Conservation (phyloP, 2,797 vertebrate species). For the Myripristis jacobus region DNA sequence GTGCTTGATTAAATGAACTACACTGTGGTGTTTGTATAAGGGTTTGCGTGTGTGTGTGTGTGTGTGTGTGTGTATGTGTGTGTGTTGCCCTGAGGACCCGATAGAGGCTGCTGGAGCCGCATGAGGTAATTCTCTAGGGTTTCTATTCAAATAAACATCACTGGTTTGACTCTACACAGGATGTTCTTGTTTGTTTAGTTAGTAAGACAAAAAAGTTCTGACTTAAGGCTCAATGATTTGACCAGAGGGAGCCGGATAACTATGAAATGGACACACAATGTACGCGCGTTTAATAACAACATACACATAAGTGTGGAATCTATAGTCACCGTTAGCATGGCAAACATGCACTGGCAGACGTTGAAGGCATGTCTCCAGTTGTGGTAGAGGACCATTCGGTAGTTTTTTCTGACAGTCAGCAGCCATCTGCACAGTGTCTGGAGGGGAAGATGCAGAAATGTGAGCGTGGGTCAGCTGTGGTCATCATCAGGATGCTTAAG, state of each 20-base stretch:
- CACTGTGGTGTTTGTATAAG: constrained; percentile 34
- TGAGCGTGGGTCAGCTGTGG: constrained; percentile 56
- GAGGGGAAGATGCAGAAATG: constrained; percentile 62
- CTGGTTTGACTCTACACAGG: constrained; percentile 1
- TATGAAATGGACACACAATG: background rate
- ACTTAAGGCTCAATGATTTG: constrained; percentile 14
- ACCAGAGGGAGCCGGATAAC: constrained; percentile 1
- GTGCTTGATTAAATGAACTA: constrained; percentile 64
- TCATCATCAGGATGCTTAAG: constrained; percentile 6
- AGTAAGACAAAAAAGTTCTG: background rate
- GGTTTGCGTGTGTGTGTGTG: background rate
- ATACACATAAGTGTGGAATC: background rate
- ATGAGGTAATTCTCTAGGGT: constrained; percentile 46
- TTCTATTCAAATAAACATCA: constrained; percentile 52
- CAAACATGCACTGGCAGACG: constrained; percentile 98
- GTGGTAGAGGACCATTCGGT: constrained; percentile 98
- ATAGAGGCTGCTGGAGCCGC: constrained; percentile 36
- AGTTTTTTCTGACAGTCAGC: constrained; percentile 98
- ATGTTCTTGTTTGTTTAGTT: constrained; percentile 36
- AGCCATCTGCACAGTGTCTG: constrained; percentile 98
- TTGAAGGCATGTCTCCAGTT: constrained; percentile 99
- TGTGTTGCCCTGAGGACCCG: constrained; percentile 46
- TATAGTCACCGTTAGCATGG: constrained; percentile 92
- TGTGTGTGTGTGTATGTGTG: constrained; percentile 12
- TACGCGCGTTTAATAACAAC: background rate